Evolutionary conservation across 1,140 invertebrate species (phyloP), one percentile per base, ranked within the genome.

Genomic region (Meteorus sp.): DNA sequence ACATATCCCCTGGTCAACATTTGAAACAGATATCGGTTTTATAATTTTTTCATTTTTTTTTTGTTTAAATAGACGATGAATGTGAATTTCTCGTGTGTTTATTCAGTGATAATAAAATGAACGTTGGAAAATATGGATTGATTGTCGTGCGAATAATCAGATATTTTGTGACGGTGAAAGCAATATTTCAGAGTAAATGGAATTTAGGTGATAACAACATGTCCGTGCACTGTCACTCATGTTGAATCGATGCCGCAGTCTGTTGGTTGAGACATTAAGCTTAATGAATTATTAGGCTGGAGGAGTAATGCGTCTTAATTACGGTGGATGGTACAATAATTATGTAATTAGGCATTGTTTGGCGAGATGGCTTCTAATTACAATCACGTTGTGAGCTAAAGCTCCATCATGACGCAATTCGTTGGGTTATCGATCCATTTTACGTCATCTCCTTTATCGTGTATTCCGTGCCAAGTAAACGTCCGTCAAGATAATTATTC

Each of bases 261-360:
- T 29, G 31, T 19, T 63, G 67, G 68, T 70, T 70, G 73, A 75
- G 75, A 75, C 74, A 78, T 76, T 78, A 78, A 77, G 72, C 73
- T 68, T 78, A 77, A 78, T 77, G 73, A 77, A 78, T 78, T 76
- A 76, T 69, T 67, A 69, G 70, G 68, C 66, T 41, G 64, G 67
- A 67, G 70, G 70, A 73, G 74, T 75, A 75, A 78, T 78, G 74
- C 75, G 71, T 76, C 74, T 78, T 78, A 76, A 78, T 78, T 78
- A 78, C 70, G 66, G 65, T 72, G 68, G 68, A 68, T 61, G 71
- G 69, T 69, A 75, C 74, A 76, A 77, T 76, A 76, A 77, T 75
- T 76, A 76, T 76, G 74, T 75, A 77, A 78, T 78, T 76, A 78
- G 71, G 73, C 72, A 76, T 78, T 77, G 76, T 77, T 78, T 77